A percentile compares a stretch with the other conserved stretches of the same genome.
These are phyloP conservation scores for Tipula helvola DNA, from an alignment of 2,888 invertebrate genomes.

Conservation along the genomic window DNA sequence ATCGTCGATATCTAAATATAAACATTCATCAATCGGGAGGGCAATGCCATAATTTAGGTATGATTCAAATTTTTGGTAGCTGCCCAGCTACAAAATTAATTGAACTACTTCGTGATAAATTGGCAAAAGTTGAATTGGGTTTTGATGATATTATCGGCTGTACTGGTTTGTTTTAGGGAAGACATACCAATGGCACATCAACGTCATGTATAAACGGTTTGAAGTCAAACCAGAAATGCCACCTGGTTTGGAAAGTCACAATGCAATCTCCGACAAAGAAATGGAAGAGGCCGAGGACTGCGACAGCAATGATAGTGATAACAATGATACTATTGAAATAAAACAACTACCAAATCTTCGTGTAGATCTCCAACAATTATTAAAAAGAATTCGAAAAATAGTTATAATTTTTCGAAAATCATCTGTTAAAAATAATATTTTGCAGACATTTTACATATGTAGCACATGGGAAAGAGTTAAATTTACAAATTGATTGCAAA, in stretches of 20 bases:
- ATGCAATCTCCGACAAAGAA: not conserved
- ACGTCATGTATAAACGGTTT: too few species aligned
- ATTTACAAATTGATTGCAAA: constrained; percentile 14
- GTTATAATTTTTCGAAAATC: not conserved
- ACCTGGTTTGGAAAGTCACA: not conserved
- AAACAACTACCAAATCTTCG: too few species aligned
- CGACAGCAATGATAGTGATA: too few species aligned
- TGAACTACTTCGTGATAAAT: too few species aligned
- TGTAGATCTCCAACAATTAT: too few species aligned
- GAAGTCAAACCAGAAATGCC: too few species aligned
- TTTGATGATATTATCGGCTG: not conserved
- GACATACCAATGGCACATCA: not conserved
- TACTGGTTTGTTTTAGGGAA: not conserved
- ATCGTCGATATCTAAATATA: too few species aligned
- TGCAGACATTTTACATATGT: constrained; percentile 14
- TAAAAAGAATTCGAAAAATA: not conserved
- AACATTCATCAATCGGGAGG: not conserved
- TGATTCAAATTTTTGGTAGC: not conserved
- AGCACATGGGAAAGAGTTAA: constrained; percentile 14
- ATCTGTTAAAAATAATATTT: constrained; percentile 15
- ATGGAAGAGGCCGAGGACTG: too few species aligned
- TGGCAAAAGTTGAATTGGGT: not conserved
- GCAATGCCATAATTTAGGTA: not conserved
- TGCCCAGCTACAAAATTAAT: not conserved
- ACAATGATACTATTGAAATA: too few species aligned